phyloP scores from a whole-genome alignment of 1,140 invertebrate species.

The Contarinia nasturtii region DNA sequence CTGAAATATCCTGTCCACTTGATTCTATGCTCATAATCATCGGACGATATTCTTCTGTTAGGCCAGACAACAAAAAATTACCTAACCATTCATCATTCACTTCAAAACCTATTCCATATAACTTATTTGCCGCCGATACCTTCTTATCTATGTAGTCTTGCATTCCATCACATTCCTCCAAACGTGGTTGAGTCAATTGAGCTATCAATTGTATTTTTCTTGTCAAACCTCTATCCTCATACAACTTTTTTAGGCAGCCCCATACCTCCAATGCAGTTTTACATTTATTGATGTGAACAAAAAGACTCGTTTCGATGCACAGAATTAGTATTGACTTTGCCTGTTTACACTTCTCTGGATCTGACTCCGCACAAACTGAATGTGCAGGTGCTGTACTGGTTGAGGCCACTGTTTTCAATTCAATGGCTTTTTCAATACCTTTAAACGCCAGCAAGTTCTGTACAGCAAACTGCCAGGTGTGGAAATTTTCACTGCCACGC shows the following conservation, averaged over 20 bases:
- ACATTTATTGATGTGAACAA: slow-evolving; percentile 11
- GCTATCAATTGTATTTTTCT: slow-evolving; percentile 16
- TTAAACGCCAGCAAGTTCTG: slow-evolving; percentile 1
- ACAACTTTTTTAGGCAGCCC: slow-evolving; percentile 12
- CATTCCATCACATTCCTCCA: slow-evolving; percentile 13
- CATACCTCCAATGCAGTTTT: slow-evolving; percentile 11
- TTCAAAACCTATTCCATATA: slow-evolving; percentile 14
- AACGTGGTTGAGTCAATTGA: slow-evolving; percentile 11
- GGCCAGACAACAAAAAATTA: slow-evolving; percentile 16
- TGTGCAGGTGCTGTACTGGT: slow-evolving; percentile 12
- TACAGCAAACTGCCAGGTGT: slow-evolving; percentile 2
- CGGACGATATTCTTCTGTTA: slow-evolving; percentile 19
- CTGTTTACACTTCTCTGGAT: slow-evolving; percentile 10
- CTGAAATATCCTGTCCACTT: slow-evolving; percentile 12
- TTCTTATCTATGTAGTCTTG: slow-evolving; percentile 19
- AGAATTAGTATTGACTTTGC: slow-evolving; percentile 15
- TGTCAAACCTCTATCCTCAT: slow-evolving; percentile 17
- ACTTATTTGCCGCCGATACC: slow-evolving; percentile 14
- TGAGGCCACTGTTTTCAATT: slow-evolving; percentile 8
- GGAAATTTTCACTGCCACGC: slow-evolving; percentile 2
- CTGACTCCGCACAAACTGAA: slow-evolving; percentile 8
- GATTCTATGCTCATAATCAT: slow-evolving; percentile 25
- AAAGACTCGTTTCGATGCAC: slow-evolving; percentile 15
- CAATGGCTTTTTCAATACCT: neutral
- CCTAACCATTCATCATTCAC: slow-evolving; percentile 19